These are phyloP conservation scores for Trichopoda pennipes DNA, from an alignment of 2,888 invertebrate species.

Conservation along the genomic window DNA sequence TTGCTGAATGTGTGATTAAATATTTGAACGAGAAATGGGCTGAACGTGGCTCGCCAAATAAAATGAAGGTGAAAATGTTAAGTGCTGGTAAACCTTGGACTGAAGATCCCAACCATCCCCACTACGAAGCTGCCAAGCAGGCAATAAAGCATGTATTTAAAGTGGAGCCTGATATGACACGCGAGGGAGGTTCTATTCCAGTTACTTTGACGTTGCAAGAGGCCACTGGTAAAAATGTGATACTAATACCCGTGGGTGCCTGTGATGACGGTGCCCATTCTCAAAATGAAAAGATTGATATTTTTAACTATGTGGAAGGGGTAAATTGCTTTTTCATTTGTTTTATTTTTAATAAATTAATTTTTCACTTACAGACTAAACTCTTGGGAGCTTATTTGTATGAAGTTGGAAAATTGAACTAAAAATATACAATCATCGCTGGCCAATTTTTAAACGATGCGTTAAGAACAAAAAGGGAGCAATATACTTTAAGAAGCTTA, in stretches of 20 bases:
- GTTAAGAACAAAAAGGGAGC: neutral
- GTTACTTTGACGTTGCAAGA: conserved; percentile 96
- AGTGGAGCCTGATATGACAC: conserved; percentile 94
- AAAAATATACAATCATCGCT: conserved; percentile 24
- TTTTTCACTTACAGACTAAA: conserved; percentile 88
- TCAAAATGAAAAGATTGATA: conserved; percentile 98
- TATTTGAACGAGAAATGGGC: conserved; percentile 90
- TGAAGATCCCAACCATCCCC: conserved; percentile 94
- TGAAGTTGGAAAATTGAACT: conserved; percentile 82
- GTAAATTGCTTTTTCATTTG: conserved; percentile 82
- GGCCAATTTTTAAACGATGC: conserved; percentile 28
- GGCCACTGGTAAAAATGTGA: conserved; percentile 94
- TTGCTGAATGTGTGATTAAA: conserved; percentile 89
- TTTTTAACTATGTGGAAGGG: conserved; percentile 95
- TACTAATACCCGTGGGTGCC: conserved; percentile 96
- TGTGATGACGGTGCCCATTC: conserved; percentile 98
- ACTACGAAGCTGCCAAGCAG: conserved; percentile 93
- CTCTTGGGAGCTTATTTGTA: conserved; percentile 93
- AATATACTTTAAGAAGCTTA: conserved; percentile 44
- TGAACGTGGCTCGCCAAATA: conserved; percentile 91
- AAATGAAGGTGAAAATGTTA: conserved; percentile 83
- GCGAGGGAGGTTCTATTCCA: conserved; percentile 99
- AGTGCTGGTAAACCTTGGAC: conserved; percentile 92
- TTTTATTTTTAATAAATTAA: conserved; percentile 56
- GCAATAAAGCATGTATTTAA: conserved; percentile 93